These are phyloP conservation scores for Sebastiscus albofasciatus DNA, from an alignment of 2,797 vertebrate genomes.

Conservation along the genomic window DNA sequence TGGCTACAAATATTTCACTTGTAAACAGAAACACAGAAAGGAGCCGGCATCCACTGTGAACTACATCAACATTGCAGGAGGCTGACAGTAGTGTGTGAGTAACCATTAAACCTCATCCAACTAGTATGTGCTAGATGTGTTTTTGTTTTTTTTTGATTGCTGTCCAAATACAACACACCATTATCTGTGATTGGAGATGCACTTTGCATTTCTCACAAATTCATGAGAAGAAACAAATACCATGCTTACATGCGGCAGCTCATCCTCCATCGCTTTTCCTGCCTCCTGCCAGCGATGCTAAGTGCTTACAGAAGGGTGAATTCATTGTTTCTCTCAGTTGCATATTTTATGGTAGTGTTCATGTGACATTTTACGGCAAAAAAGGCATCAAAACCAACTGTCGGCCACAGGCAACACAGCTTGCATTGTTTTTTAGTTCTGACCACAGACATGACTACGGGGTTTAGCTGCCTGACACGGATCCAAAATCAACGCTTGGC, in stretches of 20 bases:
- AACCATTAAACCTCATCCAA: neutral
- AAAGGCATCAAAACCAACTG: constrained; percentile 11
- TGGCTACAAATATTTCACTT: neutral
- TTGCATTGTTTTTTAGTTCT: neutral
- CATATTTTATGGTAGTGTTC: constrained; percentile 22
- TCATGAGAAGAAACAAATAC: constrained; percentile 25
- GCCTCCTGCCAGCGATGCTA: neutral
- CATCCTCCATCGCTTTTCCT: neutral
- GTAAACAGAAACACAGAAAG: neutral
- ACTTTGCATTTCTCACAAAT: constrained; percentile 18
- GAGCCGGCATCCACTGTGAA: neutral
- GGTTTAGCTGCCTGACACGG: neutral
- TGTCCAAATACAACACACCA: constrained; percentile 11
- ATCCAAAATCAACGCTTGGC: constrained; percentile 11
- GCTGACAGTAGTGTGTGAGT: neutral
- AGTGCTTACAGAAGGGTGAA: constrained; percentile 12
- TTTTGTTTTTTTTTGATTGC: neutral
- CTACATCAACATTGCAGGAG: neutral
- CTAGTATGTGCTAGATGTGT: neutral
- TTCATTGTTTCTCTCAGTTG: constrained; percentile 30
- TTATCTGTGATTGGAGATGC: constrained; percentile 12
- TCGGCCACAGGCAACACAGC: constrained; percentile 9
- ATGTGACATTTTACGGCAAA: constrained; percentile 31
- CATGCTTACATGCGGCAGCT: neutral
- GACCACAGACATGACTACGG: neutral